These are phyloP conservation scores for Labeo calbasu DNA, from an alignment of 2,797 vertebrate species.

Conservation along the genomic window DNA sequence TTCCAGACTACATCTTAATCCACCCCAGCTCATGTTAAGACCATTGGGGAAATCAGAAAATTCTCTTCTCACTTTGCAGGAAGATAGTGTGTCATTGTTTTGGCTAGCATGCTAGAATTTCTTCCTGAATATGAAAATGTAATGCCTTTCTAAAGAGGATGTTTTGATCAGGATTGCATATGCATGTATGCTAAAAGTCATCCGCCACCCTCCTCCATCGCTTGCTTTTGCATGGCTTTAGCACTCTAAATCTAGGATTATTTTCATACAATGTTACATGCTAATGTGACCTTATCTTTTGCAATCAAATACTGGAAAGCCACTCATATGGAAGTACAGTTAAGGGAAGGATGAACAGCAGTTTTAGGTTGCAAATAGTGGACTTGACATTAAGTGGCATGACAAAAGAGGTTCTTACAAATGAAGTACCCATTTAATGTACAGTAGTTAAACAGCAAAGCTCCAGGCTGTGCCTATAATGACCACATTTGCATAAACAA, in stretches of 20 bases:
- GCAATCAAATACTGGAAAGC: not conserved
- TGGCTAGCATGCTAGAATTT: conserved; percentile 26
- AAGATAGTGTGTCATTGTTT: conserved; percentile 49
- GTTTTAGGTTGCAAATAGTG: not conserved
- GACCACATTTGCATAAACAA: not conserved
- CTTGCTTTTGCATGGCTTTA: not conserved
- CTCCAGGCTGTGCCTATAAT: not conserved
- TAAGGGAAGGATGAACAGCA: not conserved
- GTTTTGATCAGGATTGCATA: conserved; percentile 56
- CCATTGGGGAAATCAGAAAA: not conserved
- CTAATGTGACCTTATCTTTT: not conserved
- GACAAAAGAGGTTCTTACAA: not conserved
- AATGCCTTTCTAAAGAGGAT: conserved; percentile 65
- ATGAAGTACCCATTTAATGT: not conserved
- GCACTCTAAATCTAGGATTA: not conserved
- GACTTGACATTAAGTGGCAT: not conserved
- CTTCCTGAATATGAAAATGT: conserved; percentile 70
- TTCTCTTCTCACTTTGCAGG: not conserved
- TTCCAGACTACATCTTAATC: conserved; percentile 6
- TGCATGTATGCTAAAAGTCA: conserved; percentile 8
- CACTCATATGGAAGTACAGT: not conserved
- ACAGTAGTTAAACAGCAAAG: not conserved
- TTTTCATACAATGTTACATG: not conserved
- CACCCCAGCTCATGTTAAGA: not conserved
- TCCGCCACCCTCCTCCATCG: not conserved